Percentiles rank a stretch among this genome's conserved stretches.
Evolutionary conservation across 2,113 vertebrate species (phyloP).

Genomic region (Sminthopsis crassicaudata): DNA sequence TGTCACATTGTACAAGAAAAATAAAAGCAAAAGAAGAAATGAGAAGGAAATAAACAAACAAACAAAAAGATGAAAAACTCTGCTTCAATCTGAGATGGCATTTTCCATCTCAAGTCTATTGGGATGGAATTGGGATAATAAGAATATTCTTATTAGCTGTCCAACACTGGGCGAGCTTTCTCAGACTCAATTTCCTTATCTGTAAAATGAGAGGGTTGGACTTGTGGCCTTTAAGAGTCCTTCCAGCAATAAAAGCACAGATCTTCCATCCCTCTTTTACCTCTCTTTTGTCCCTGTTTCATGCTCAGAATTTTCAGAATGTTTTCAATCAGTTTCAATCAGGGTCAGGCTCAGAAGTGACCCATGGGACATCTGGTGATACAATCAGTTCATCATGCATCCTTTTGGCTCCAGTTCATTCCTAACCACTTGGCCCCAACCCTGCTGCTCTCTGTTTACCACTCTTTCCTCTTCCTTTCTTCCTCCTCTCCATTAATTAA

Average conservation of each 20-base stretch:
- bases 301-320: neutral
- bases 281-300: neutral
- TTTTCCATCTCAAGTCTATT: no score
- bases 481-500: slow-evolving; percentile 61
- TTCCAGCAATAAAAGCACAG: neutral
- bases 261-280: neutral
- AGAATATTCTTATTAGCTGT: neutral
- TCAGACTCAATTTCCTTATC: neutral
- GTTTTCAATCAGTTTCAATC: neutral
- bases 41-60: no score
- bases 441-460: slow-evolving; percentile 3
- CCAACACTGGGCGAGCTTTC: neutral
- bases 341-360: neutral
- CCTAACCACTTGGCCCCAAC: neutral
- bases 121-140: no score
- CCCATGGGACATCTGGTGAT: rapidly evolving
- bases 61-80: no score
- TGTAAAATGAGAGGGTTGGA: neutral
- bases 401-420: rapidly evolving
- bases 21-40: no score
- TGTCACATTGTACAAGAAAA: no score
- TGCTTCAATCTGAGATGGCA: no score
- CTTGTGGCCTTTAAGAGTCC: neutral
- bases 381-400: neutral
- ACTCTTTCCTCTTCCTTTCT: rapidly evolving